Conservation (phyloP, 2,113 vertebrate species). For the Lanius ludovicianus region DNA sequence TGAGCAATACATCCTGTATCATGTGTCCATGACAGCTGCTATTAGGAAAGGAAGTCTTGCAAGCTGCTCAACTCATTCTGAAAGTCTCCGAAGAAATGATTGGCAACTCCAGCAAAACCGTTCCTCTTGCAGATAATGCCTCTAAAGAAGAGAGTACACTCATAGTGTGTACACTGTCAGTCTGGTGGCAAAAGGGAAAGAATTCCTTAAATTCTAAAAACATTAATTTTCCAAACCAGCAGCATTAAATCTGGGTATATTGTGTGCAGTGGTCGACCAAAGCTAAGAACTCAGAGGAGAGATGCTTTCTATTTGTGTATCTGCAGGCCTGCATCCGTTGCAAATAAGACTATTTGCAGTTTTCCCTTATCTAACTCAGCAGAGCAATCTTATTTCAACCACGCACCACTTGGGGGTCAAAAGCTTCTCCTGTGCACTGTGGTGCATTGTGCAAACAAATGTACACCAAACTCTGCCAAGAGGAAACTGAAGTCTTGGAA, state of each 20-base stretch:
- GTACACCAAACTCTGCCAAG: neutral
- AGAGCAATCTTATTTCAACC: neutral
- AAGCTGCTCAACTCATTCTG: slow-evolving; percentile 34
- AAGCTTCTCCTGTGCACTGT: neutral
- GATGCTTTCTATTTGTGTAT: neutral
- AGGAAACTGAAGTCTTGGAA: neutral
- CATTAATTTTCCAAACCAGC: slow-evolving; percentile 8
- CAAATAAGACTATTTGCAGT: neutral
- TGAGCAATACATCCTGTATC: slow-evolving; percentile 28
- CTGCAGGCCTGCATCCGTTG: neutral
- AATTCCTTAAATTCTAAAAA: neutral
- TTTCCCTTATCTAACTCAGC: neutral
- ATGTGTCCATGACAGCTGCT: slow-evolving; percentile 28
- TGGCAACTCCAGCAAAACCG: neutral
- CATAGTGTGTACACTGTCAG: neutral
- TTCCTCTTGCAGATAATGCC: neutral
- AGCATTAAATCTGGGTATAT: neutral
- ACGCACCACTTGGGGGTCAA: fast-evolving
- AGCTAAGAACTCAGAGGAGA: neutral
- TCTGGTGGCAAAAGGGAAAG: neutral
- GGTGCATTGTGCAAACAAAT: neutral
- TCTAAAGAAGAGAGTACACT: neutral
- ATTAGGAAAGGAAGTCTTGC: slow-evolving; percentile 33
- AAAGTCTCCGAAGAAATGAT: neutral
- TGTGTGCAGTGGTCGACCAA: neutral